phyloP scores from a whole-genome alignment of 2,888 invertebrate genomes.

The Molorchus minor region DNA sequence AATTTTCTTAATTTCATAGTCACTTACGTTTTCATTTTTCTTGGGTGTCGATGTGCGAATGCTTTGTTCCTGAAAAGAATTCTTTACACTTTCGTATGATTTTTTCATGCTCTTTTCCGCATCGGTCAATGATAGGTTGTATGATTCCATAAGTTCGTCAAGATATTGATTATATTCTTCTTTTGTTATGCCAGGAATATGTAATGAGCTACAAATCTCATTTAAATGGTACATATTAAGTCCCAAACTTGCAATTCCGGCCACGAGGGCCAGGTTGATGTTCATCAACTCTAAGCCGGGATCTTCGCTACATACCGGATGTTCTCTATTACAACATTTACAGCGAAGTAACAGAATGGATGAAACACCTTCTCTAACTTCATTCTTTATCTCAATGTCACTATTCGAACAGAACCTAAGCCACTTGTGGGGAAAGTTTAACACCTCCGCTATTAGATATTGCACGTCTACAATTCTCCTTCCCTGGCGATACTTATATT shows the following conservation, averaged over 20 bases:
- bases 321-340: conserved; percentile 38
- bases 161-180: conserved; percentile 40
- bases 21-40: conserved; percentile 8
- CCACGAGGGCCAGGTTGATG: conserved; percentile 46
- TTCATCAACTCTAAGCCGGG: conserved; percentile 43
- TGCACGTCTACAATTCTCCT: conserved; percentile 47
- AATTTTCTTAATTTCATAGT: conserved; percentile 35
- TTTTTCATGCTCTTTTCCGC: conserved; percentile 24
- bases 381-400: conserved; percentile 45
- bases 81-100: conserved; percentile 21
- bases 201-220: conserved; percentile 45
- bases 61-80: not conserved
- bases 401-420: conserved; percentile 40
- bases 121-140: conserved; percentile 34
- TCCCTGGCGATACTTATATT: conserved; percentile 44
- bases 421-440: conserved; percentile 43
- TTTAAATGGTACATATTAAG: conserved; percentile 44
- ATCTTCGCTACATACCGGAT: conserved; percentile 46
- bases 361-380: conserved; percentile 44
- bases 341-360: conserved; percentile 44
- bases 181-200: conserved; percentile 41
- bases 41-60: conserved; percentile 13
- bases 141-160: conserved; percentile 44
- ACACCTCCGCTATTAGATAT: conserved; percentile 41
- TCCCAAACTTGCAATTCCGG: conserved; percentile 45